Base-by-base conservation (phyloP, 92 coral and sea anemone species). In the Actinernus sp. region DNA sequence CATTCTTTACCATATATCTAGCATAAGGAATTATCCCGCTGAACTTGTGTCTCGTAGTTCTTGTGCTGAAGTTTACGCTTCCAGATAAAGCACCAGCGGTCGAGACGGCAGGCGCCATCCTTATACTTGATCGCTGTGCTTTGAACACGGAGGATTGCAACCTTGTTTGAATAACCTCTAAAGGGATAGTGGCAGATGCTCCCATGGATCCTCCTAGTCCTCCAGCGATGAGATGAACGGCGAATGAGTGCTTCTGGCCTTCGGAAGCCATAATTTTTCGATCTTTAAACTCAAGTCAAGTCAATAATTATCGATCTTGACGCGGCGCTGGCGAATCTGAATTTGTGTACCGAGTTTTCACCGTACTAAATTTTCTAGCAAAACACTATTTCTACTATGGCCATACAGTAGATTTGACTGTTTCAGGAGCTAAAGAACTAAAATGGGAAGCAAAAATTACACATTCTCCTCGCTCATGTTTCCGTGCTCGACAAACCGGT, bases 131-230 rank as follows among this genome's bases (percentile, higher is more conserved):
- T 65, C 89, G 58, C 60, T 86, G 93, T 53, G 73, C 50, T 11
- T 68, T 83, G 61, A 93, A 93, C 2, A 93, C 92, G 16, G 98
- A 93, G 0, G 98, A 93, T 57, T 93, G 98, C 32, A 93, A 85
- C 74, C 98, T 88, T 36, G 98, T 93, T 74, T 93, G 96, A 55
- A 93, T 90, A 41, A 93, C 97, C 32, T 93, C 98, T 43, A 93
- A 81, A 55, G 98, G 98, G 58, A 90, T 84, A 53, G 98, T 93
- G 24, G 85, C 86, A 26, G 73, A 70, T 30, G 98, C 96, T 32
- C 97, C 93, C 52, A 91, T 77, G 32, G 97, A 91, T 10, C 98
- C 98, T 26, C 97, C 96, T 31, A 93, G 62, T 30, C 97, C 97
- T n/a, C 98, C 98, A 29, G 83, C 98, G 62, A 90, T 53, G 14